Evolutionary conservation across 2,888 invertebrate species (phyloP), one percentile per base, ranked within the genome.

Genomic region (Xestia ashworthii): DNA sequence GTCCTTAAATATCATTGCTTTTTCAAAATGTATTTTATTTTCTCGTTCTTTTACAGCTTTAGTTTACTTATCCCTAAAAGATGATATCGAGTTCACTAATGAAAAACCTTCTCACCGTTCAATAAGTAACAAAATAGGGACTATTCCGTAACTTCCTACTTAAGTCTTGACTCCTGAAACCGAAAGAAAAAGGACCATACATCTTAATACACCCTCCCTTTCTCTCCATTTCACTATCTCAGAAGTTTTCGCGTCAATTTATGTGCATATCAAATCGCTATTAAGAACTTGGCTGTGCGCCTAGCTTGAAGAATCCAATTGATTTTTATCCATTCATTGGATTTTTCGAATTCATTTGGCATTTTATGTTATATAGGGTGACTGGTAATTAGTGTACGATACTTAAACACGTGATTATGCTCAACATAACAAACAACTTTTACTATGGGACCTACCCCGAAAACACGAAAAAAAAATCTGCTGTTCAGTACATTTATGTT

Each of bases 251-350:
- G 44, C 66, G 64, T 87, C 91, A 95, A 95, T 95, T 93, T 95
- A 95, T 95, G 95, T 93, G 93, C 95, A 95, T 95, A 94, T 91
- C 89, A 91, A 90, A 93, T 91, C 90, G 91, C 90, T 89, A 90
- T 83, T 92, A 92, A 88, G 89, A 89, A 91, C 89, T 93, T 89
- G 81, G 89, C 80, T 65, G n/a, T 69, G 69, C 89, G 69, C 81
- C 78, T 81, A 65, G 78, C 75, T 81, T 68, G 74, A 84, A 87
- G 83, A 87, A 88, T 88, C 86, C 91, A 90, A 94, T 93, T 93
- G 92, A 91, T 93, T 93, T 89, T 91, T 90, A 90, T 91, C 82
- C 81, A 80, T 83, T 88, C 82, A 80, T 58, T 84, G 78, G 77
- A 78, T 82, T 87, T 79, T 81, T 76, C 8, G 12, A 74, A 81